A percentile compares a stretch with the other conserved stretches of the same genome.
Evolutionary conservation across 1,140 invertebrate species (phyloP).

Genomic region (Nasonia giraulti): DNA sequence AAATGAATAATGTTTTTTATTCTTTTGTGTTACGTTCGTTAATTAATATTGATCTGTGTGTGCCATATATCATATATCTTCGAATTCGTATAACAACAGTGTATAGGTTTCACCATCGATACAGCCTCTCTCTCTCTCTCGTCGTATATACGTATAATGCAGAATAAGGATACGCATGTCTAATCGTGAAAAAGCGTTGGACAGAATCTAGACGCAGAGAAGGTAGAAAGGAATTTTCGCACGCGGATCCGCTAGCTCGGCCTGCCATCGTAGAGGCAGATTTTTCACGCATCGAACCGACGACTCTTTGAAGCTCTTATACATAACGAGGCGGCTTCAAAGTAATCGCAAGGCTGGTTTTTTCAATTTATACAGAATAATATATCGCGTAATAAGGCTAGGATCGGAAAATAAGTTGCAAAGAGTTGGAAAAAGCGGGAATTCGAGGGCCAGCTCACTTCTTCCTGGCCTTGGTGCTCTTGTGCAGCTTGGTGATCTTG

Average conservation of each 20-base stretch:
- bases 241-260: too few species aligned
- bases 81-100: conserved; percentile 63
- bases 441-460: conserved; percentile 54
- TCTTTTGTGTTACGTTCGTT: neutral
- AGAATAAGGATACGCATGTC: neutral
- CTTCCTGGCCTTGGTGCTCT: conserved; percentile 60
- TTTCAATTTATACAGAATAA: too few species aligned
- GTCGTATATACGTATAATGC: conserved; percentile 1
- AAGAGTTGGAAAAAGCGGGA: too few species aligned
- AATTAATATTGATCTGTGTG: conserved; percentile 55
- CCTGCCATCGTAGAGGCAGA: too few species aligned
- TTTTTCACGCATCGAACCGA: too few species aligned
- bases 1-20: neutral
- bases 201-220: neutral
- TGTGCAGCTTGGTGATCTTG: conserved; percentile 64
- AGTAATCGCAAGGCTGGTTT: too few species aligned
- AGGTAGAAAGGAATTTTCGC: neutral
- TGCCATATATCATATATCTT: conserved; percentile 56
- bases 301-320: too few species aligned
- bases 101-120: conserved; percentile 56
- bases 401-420: too few species aligned
- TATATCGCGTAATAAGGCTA: too few species aligned
- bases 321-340: too few species aligned
- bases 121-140: conserved; percentile 64
- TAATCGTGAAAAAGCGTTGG: neutral